Evolutionary conservation across 2,888 invertebrate species (phyloP).

Genomic region (Cyrtodaria siliqua): DNA sequence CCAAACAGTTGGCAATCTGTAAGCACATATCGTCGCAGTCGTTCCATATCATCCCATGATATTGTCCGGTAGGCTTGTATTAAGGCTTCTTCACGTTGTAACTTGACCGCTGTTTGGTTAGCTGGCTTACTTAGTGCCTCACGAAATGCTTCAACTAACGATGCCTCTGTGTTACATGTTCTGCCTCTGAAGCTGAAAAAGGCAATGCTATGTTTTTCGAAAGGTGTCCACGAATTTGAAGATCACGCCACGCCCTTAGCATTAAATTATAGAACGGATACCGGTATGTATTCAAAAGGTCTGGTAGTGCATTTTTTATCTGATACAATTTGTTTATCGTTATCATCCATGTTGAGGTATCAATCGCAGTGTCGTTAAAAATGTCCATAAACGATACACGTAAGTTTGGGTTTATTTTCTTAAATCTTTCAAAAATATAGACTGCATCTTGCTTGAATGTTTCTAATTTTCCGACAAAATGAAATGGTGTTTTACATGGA

Average conservation of each 20-base stretch:
- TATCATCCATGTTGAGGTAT: slow-evolving; percentile 33
- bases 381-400: slow-evolving; percentile 65
- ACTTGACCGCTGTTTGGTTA: slow-evolving; percentile 43
- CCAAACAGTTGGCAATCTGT: slow-evolving; percentile 75
- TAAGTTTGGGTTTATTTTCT: slow-evolving; percentile 45
- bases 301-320: no score
- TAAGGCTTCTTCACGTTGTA: slow-evolving; percentile 67
- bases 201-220: slow-evolving; percentile 64
- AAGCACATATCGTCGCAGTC: slow-evolving; percentile 57
- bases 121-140: slow-evolving; percentile 32
- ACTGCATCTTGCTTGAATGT: slow-evolving; percentile 63
- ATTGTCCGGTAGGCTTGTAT: slow-evolving; percentile 67
- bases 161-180: slow-evolving; percentile 25
- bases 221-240: slow-evolving; percentile 73
- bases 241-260: slow-evolving; percentile 66
- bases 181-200: slow-evolving; percentile 34
- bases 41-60: slow-evolving; percentile 53
- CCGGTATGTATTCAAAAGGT: slow-evolving; percentile 35
- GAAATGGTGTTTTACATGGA: slow-evolving; percentile 68
- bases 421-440: slow-evolving; percentile 55
- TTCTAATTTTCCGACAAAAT: slow-evolving; percentile 72
- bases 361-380: slow-evolving; percentile 63
- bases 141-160: slow-evolving; percentile 45
- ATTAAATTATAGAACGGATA: slow-evolving; percentile 60
- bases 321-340: slow-evolving; percentile 42